Evolutionary conservation across 23 tunicate genomes (phyloP), one percentile per base, ranked within the genome.

Genomic region (Phallusia fumigata): DNA sequence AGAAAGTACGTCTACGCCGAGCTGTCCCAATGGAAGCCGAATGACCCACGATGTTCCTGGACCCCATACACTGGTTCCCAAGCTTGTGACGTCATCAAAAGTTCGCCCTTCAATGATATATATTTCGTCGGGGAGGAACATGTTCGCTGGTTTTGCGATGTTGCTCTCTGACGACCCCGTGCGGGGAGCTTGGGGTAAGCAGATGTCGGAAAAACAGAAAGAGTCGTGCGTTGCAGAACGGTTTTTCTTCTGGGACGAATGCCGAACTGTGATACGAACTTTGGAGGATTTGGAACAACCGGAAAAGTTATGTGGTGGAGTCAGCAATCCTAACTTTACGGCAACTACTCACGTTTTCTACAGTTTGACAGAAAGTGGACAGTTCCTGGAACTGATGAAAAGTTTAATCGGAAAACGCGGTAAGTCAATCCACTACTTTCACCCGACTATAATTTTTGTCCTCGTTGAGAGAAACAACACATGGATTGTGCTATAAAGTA

Each of bases 61-160:
- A 49, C 15, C 19, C 47, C 53, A 24, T 76, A 47, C 52, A 44
- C 75, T 30, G 64, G 53, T 24, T 36, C 0, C 19, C 69, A 76
- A 51, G 87, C 87, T 51, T 84, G 87, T 52, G 81, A 74, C 0
- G 81, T 77, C 74, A 52, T 84, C 1, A 36, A 77, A 45, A 30
- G 53, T 13, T 53, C 52, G 5, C 34, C 83, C 40, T n/a, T 19
- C 22, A 2, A 28, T 12, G 80, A 80, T 44, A 52, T 90, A 34
- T 58, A 81, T 49, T 84, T 90, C 52, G 76, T 90, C 47, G 95
- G 95, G 34, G 95, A 90, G 85, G 1, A 90, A 90, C 36, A 85
- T 85, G 95, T 84, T 35, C 30, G 76, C 83, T 16, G 89, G 85
- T 8, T 44, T 90, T 6, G 53, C 81, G 40, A 36, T 82, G 33